Evolutionary conservation across 1,140 invertebrate genomes (phyloP), one percentile per base, ranked within the genome.

Genomic region (Metopolophium dirhodum): DNA sequence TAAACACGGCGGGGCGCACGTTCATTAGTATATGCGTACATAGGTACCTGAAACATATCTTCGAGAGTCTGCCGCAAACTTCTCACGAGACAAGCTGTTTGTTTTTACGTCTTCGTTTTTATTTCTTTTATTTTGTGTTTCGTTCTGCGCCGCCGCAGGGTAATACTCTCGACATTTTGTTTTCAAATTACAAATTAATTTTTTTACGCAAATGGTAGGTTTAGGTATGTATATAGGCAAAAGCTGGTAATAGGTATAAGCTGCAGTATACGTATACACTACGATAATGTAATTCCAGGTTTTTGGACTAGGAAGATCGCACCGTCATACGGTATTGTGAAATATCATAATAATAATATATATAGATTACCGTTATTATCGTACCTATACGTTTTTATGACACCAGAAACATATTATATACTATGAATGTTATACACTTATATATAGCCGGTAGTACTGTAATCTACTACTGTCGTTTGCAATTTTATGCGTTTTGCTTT

Each of bases 51-150:
- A 22, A 54, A 20, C 45, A 35, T 68, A 37, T 61, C 90, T 82
- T 82, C 61, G 47, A 82, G 14, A 91, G 30, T 23, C 77, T 83
- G 91, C 82, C 82, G 49, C 91, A 57, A 85, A 93, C 49, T 93
- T 93, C 49, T 54, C 91, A 86, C 37, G 91, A 93, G 77, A 51
- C 87, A 37, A 51, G 91, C 91, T 93, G 91, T 93, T 93, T 93
- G 82, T 93, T 93, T 93, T 93, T 49, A 86, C 49, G 82, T 86
- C 35, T 93, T 37, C 35, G 82, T 77, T 93, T 83, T 92, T 51
- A 41, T 91, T 91, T n/a, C 23, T 35, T 30, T 82, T 91, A 82
- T 82, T 82, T 18, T 91, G 82, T n/a, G 11, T 90, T 90, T 45
- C 22, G 7, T 37, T 57, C 37, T 22, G 1, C 11, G 37, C n/a